Evolutionary conservation across 2,797 vertebrate species (phyloP).

Genomic region (Myotis findleyi): DNA sequence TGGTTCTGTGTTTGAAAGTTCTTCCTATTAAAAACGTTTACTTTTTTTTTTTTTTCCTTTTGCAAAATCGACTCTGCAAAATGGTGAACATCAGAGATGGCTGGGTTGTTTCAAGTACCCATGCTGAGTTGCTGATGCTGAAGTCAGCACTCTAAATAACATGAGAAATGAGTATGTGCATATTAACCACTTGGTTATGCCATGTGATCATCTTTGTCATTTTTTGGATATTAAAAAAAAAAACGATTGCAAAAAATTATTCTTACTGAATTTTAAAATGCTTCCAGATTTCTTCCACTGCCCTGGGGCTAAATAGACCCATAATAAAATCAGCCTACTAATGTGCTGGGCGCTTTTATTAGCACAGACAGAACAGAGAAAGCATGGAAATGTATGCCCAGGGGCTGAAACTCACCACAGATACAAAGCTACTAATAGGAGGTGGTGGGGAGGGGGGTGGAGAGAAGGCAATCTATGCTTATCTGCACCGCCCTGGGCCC

Average conservation of each 20-base stretch:
- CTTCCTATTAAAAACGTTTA: neutral
- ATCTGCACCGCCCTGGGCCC: neutral
- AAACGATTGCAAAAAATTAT: constrained; percentile 40
- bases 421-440: neutral
- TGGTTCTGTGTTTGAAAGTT: neutral
- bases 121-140: neutral
- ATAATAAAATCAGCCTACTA: constrained; percentile 43
- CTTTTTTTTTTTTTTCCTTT: no score
- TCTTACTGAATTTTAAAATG: constrained; percentile 49
- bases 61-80: constrained; percentile 7
- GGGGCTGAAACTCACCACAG: neutral
- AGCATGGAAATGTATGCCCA: neutral
- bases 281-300: constrained; percentile 51
- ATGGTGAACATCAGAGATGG: neutral
- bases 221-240: constrained; percentile 47
- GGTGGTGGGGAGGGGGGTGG: neutral
- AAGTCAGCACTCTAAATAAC: neutral
- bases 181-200: constrained; percentile 9
- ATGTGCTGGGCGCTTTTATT: constrained; percentile 33
- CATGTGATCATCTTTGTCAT: constrained; percentile 37
- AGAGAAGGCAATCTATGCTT: neutral
- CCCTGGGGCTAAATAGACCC: constrained; percentile 15
- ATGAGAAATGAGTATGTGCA: neutral
- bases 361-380: constrained; percentile 39
- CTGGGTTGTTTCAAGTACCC: neutral